Percentiles rank a stretch among this genome's conserved stretches.
phyloP scores from a whole-genome alignment of 2,797 vertebrate species.

The Eutrigla gurnardus region DNA sequence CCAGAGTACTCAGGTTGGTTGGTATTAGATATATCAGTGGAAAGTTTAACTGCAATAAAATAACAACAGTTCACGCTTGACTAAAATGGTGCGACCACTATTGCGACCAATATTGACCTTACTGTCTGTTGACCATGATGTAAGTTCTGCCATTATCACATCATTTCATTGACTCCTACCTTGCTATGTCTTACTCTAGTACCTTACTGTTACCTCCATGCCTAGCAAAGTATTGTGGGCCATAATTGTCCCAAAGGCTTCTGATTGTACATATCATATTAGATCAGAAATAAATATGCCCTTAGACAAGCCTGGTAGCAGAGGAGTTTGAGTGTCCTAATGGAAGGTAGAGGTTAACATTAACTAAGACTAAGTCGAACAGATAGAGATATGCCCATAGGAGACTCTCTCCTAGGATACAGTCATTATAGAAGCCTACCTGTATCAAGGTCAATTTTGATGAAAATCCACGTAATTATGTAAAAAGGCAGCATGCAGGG shows the following conservation, averaged over 20 bases:
- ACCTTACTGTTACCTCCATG: neutral
- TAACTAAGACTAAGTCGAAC: slow-evolving; percentile 50
- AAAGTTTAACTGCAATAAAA: neutral
- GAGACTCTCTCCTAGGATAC: slow-evolving; percentile 56
- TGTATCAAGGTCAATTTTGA: slow-evolving; percentile 74
- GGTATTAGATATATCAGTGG: neutral
- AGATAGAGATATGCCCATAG: slow-evolving; percentile 36
- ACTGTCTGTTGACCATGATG: neutral
- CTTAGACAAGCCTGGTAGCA: slow-evolving; percentile 19
- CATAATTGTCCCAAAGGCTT: slow-evolving; percentile 1
- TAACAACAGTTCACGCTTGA: slow-evolving; percentile 29
- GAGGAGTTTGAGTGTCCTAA: slow-evolving; percentile 31
- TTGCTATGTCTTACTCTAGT: neutral
- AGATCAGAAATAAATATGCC: slow-evolving; percentile 23
- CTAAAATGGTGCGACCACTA: neutral
- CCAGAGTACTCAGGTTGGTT: neutral
- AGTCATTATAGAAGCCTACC: slow-evolving; percentile 64
- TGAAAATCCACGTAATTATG: slow-evolving; percentile 67
- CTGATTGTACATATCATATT: slow-evolving; percentile 15
- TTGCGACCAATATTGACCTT: neutral
- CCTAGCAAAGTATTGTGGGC: neutral
- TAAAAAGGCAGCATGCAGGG: slow-evolving; percentile 35
- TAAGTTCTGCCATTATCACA: neutral
- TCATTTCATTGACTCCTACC: neutral
- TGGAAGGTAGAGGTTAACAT: slow-evolving; percentile 62